Conservation (phyloP, 1,140 invertebrate species). For the Orius insidiosus region DNA sequence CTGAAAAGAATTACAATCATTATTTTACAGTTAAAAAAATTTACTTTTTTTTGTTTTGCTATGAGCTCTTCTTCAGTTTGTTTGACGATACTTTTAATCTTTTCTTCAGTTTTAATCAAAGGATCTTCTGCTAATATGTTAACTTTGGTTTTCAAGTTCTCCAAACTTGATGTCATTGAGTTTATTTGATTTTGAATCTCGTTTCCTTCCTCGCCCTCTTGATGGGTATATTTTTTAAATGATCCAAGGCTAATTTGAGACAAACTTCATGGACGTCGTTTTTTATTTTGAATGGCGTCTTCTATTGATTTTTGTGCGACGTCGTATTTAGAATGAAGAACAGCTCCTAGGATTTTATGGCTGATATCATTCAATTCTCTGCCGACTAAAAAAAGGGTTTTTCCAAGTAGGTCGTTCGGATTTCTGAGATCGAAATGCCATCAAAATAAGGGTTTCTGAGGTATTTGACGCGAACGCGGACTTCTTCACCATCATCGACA, state of each 20-base stretch:
- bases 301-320: conserved; percentile 30
- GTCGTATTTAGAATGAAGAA: conserved; percentile 47
- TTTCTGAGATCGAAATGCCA: conserved; percentile 68
- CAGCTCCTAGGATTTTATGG: conserved; percentile 46
- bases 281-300: conserved; percentile 23
- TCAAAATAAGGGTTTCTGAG: conserved; percentile 68
- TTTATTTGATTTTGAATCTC: not conserved
- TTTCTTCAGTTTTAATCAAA: conserved; percentile 28
- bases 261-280: conserved; percentile 28
- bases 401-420: conserved; percentile 49
- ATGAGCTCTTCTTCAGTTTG: conserved; percentile 33
- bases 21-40: not conserved
- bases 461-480: conserved; percentile 59
- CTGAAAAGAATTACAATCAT: conserved; percentile 24
- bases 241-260: conserved; percentile 26
- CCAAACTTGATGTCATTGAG: no score
- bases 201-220: conserved; percentile 14
- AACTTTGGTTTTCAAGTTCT: no score
- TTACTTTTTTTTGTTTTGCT: conserved; percentile 32
- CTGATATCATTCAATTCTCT: conserved; percentile 35
- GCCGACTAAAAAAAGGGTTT: conserved; percentile 50
- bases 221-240: conserved; percentile 20
- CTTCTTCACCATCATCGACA: conserved; percentile 35
- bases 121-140: conserved; percentile 20
- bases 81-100: conserved; percentile 33